phyloP scores from a whole-genome alignment of 2,888 invertebrate genomes.

The Theretra japonica region DNA sequence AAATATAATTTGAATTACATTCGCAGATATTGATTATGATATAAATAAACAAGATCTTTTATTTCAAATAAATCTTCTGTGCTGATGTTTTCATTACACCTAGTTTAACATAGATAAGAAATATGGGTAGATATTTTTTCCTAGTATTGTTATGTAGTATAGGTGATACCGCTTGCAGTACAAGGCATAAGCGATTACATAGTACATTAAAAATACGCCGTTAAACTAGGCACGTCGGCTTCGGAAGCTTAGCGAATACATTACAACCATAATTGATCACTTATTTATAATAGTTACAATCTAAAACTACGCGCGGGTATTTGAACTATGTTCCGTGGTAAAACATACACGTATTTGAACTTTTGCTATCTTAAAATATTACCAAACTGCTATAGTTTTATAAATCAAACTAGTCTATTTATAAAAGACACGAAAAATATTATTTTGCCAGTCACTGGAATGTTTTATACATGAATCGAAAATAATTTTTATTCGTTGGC shows the following conservation, averaged over 20 bases:
- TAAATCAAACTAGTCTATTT: background rate
- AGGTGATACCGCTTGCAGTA: too few relatives aligned
- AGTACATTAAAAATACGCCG: background rate
- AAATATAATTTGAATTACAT: too few relatives aligned
- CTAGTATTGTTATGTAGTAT: too few relatives aligned
- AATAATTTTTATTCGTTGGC: background rate
- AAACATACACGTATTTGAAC: slow-evolving; percentile 21
- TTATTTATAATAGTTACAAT: slow-evolving; percentile 31
- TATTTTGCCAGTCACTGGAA: slow-evolving; percentile 4
- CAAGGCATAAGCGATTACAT: too few relatives aligned
- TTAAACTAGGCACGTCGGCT: slow-evolving; percentile 50
- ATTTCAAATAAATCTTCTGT: too few relatives aligned
- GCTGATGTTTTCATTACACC: too few relatives aligned
- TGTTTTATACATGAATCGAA: background rate
- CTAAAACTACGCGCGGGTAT: slow-evolving; percentile 32
- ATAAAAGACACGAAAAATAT: background rate
- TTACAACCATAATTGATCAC: slow-evolving; percentile 53
- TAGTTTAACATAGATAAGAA: too few relatives aligned
- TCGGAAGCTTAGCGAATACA: slow-evolving; percentile 48
- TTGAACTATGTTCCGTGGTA: slow-evolving; percentile 42
- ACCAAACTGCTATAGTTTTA: background rate
- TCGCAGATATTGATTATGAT: too few relatives aligned
- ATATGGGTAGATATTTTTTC: too few relatives aligned
- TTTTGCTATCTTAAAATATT: background rate
- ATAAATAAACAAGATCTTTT: too few relatives aligned